phyloP scores from a whole-genome alignment of 2,888 invertebrate species.

The Rhingia rostrata region DNA sequence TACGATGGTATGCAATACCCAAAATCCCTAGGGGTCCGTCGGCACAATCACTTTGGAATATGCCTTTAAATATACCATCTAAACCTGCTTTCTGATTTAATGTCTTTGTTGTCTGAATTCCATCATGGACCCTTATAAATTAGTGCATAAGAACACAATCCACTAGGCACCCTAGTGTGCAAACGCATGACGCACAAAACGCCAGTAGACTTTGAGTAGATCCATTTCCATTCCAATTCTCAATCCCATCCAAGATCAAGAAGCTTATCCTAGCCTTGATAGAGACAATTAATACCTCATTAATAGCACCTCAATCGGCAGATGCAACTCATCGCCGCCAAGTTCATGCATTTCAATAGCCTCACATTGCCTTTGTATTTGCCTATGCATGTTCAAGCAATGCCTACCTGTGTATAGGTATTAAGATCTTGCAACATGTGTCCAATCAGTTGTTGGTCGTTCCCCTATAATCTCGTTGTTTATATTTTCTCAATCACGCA shows the following conservation, averaged over 20 bases:
- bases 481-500: conserved; percentile 60
- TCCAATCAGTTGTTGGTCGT: conserved; percentile 22
- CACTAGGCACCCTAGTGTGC: background rate
- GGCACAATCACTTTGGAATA: too few relatives aligned
- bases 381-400: conserved; percentile 38
- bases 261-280: background rate
- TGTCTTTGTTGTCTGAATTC: too few relatives aligned
- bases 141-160: too few relatives aligned
- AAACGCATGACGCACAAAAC: background rate
- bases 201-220: background rate
- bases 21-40: too few relatives aligned
- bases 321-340: conserved; percentile 47
- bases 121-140: too few relatives aligned
- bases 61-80: too few relatives aligned
- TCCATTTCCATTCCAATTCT: background rate
- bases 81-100: too few relatives aligned
- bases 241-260: conserved; percentile 28
- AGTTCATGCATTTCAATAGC: background rate
- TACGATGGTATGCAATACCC: too few relatives aligned
- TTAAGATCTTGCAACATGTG: conserved; percentile 66
- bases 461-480: conserved; percentile 49
- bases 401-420: conserved; percentile 50
- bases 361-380: conserved; percentile 39
- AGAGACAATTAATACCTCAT: conserved; percentile 59
- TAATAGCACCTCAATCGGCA: conserved; percentile 50